Base-by-base conservation (phyloP, 2,113 vertebrate genomes). In the Grammomys surdaster region DNA sequence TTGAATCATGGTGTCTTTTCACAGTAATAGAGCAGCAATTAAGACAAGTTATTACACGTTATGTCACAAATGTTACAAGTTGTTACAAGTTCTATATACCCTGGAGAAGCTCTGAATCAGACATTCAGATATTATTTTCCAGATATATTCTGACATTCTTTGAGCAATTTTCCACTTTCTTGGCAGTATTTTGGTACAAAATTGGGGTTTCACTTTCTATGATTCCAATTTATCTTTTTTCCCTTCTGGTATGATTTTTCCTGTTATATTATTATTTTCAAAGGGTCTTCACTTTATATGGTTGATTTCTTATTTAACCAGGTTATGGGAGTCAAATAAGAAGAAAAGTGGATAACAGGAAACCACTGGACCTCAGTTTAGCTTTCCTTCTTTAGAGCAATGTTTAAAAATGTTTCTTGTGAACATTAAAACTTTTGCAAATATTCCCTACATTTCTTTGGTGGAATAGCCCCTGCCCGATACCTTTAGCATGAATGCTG, bases 251-350 rank as follows among this genome's bases (percentile, higher is more conserved):
- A 80, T 58, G 3, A 24, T 89, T 94, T 86, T 81, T 33, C 80
- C 81, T 56, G 3, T 85, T 36, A 88, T 26, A 75, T 11, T 90
- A 70, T 81, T 94, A 40, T 94, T 95, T 84, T 94, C 46, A 93
- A 87, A 94, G 60, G 19, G 9, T 0, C 36, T 84, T 93, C 46
- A 80, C 33, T 94, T 88, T 91, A 40, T n/a, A 67, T 19, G 16
- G 65, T 88, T 85, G 60, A 73, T 91, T 89, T 96, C 69, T 91
- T 40, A 91, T 69, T 67, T n/a, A 78, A 86, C 60, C 36, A 82
- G 54, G 3, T 69, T 91, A 48, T 82, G 56, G 36, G 33, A 84
- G 78, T 91, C 10, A 87, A 85, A 58, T 56, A 91, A 85, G 17
- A 78, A 86, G 33, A 60, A 67, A 78, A 69, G 28, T 19, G 4